phyloP scores from a whole-genome alignment of 2,797 vertebrate genomes.

The Anisognathus igniventris region DNA sequence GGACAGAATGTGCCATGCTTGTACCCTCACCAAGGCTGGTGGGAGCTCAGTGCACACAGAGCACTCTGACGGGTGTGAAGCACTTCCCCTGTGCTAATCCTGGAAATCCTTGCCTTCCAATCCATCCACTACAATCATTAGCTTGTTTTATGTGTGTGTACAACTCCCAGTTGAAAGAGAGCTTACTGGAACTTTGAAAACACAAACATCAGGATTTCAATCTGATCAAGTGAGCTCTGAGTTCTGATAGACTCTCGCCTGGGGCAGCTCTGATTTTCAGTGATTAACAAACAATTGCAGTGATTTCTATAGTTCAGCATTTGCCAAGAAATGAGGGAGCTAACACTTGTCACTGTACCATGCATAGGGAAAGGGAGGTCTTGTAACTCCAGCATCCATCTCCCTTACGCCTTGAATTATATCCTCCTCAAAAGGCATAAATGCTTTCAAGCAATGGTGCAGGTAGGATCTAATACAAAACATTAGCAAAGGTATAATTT shows the following conservation, averaged over 20 bases:
- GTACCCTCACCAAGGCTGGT: neutral
- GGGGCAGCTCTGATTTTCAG: neutral
- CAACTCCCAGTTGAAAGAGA: neutral
- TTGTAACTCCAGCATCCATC: neutral
- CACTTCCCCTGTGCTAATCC: rapidly evolving
- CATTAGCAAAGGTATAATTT: neutral
- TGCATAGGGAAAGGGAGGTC: neutral
- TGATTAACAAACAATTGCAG: neutral
- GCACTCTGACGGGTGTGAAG: neutral
- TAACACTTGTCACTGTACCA: neutral
- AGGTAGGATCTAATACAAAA: neutral
- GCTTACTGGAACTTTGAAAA: neutral
- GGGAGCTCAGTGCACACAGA: neutral
- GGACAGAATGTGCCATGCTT: neutral
- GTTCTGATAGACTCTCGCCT: neutral
- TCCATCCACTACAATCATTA: neutral
- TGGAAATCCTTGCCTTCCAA: neutral
- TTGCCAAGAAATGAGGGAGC: neutral
- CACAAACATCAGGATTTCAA: neutral
- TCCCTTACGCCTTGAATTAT: neutral
- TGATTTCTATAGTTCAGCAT: neutral
- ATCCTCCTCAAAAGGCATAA: neutral
- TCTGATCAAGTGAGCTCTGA: neutral
- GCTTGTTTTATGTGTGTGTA: neutral
- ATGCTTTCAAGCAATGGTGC: neutral